A percentile compares a stretch with the other conserved stretches of the same genome.
These are phyloP conservation scores for Mastomys natalensis DNA, from an alignment of 2,113 vertebrate genomes.

Conservation along the genomic window DNA sequence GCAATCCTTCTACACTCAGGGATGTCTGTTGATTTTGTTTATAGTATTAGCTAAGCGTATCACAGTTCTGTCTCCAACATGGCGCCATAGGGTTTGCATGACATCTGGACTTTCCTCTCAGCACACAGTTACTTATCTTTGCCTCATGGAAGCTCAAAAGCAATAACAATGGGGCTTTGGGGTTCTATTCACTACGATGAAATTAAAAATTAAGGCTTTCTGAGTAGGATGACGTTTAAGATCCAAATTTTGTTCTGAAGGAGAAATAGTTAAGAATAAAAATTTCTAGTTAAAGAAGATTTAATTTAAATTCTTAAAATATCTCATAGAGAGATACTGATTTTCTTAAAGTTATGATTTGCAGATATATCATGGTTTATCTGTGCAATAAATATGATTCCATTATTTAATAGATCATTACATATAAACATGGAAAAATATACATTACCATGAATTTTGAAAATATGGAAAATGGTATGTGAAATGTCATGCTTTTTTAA, in stretches of 20 bases:
- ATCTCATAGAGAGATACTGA: neutral
- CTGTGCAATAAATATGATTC: neutral
- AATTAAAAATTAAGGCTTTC: neutral
- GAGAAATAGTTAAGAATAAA: neutral
- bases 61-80: neutral
- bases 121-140: conserved; percentile 37
- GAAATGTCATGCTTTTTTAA: neutral
- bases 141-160: neutral
- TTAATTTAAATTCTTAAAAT: conserved; percentile 20
- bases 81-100: neutral
- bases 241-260: neutral
- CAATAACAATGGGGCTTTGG: neutral
- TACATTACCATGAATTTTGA: neutral
- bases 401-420: neutral
- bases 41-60: neutral
- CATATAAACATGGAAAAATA: neutral
- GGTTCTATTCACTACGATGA: conserved; percentile 1
- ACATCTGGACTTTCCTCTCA: neutral
- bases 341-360: neutral
- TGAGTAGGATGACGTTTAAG: neutral
- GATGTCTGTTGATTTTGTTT: neutral
- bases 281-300: neutral
- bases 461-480: neutral
- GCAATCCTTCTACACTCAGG: neutral
- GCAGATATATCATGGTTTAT: neutral